phyloP scores from a whole-genome alignment of 2,797 vertebrate genomes.

The Chelidonichthys spinosus region DNA sequence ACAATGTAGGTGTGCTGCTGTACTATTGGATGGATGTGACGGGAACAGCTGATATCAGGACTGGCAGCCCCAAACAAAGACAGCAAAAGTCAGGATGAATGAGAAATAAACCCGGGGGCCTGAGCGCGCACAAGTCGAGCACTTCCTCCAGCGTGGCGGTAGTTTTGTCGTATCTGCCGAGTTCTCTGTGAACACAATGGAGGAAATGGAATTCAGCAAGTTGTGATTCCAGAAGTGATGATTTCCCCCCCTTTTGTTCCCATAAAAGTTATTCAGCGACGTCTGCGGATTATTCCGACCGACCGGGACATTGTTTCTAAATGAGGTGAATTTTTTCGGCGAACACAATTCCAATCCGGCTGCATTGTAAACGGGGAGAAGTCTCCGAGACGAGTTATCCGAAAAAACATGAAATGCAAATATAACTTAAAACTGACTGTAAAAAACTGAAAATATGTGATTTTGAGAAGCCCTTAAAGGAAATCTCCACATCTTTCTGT shows the following conservation, averaged over 20 bases:
- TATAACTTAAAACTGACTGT: conserved; percentile 25
- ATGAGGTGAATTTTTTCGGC: neutral
- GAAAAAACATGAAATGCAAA: conserved; percentile 34
- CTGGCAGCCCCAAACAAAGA: too few relatives aligned
- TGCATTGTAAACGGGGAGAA: conserved; percentile 10
- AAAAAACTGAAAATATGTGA: conserved; percentile 37
- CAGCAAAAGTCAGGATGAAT: too few relatives aligned
- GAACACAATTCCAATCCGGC: conserved; percentile 22
- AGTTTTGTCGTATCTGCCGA: conserved; percentile 4
- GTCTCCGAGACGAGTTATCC: conserved; percentile 31
- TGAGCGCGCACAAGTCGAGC: too few relatives aligned
- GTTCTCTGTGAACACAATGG: neutral
- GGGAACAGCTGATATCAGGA: too few relatives aligned
- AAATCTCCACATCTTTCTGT: conserved; percentile 71
- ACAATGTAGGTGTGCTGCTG: too few relatives aligned
- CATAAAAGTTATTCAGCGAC: neutral
- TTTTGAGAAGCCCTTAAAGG: conserved; percentile 53
- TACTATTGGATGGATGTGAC: too few relatives aligned
- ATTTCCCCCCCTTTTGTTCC: conserved; percentile 5
- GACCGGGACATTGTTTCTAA: conserved; percentile 16
- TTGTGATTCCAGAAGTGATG: conserved; percentile 9
- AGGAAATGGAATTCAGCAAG: neutral
- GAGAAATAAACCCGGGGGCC: too few relatives aligned
- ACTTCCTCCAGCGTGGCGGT: neutral
- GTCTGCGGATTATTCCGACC: conserved; percentile 11